Evolutionary conservation across 2,888 invertebrate species (phyloP), one percentile per base, ranked within the genome.

Genomic region (Platerodrilus igneus): DNA sequence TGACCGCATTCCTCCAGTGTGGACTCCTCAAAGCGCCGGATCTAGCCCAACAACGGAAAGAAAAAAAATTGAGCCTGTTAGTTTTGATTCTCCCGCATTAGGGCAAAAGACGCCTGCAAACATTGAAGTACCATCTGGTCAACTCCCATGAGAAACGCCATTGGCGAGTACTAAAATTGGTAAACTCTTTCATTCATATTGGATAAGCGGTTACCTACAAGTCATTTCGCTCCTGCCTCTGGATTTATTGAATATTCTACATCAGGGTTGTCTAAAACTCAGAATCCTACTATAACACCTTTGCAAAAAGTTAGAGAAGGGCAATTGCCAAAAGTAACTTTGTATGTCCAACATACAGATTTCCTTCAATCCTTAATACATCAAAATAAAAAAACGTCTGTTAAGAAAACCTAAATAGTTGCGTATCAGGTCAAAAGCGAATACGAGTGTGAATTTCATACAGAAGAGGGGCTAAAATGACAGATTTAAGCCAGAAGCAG

Each of bases 271-370:
- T 90, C 90, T 2, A 76, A 78, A 55, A 86, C 84, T 2, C 89
- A 89, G 68, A 90, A 87, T 68, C 89, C 90, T 1, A 89, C 88
- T 4, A 86, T 91, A 54, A 90, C 89, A 1, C 71, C 91, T 22
- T 73, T 91, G 43, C 89, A 91, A 70, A 91, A 88, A 70, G 87
- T 87, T 38, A 76, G 90, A 82, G 90, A 89, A 68, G 87, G 88
- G 17, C 86, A 87, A 57, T 72, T 90, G 51, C 82, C 87, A 4
- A 83, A 82, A 60, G 86, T 86, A 39, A 79, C 87, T 9, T 76
- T 76, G 33, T 86, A 86, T 62, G 70, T 86, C 36, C 58, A 81
- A 74, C n/a, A n/a, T n/a, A n/a, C n/a, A n/a, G n/a, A n/a, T n/a
- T n/a, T n/a, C n/a, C n/a, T n/a, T n/a, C n/a, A n/a, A n/a, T n/a